phyloP scores from a whole-genome alignment of 2,113 vertebrate species.

The Hypocryptadius cinnamomeus region DNA sequence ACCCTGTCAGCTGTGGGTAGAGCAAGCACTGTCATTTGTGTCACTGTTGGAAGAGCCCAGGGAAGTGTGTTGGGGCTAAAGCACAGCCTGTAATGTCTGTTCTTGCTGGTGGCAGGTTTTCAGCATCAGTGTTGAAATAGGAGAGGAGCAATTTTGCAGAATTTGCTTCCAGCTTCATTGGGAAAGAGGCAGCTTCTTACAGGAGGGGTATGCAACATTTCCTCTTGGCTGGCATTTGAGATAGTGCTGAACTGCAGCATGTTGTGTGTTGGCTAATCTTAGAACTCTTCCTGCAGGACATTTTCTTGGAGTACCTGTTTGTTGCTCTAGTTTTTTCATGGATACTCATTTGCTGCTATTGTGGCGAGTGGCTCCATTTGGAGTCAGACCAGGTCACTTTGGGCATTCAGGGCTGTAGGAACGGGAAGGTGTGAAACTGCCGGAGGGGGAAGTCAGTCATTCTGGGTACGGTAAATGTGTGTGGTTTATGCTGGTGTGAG shows the following conservation, averaged over 20 bases:
- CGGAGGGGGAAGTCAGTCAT: neutral
- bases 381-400: neutral
- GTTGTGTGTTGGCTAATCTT: neutral
- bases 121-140: neutral
- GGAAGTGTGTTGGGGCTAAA: neutral
- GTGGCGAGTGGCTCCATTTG: neutral
- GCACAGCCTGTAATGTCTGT: neutral
- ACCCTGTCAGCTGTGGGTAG: neutral
- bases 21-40: neutral
- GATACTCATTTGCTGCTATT: neutral
- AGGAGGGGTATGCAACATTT: neutral
- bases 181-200: neutral
- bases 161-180: neutral
- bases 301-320: neutral
- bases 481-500: neutral
- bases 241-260: rapidly evolving
- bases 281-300: neutral
- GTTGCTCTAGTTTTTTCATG: neutral
- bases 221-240: neutral
- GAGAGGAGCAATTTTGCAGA: neutral
- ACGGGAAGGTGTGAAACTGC: neutral
- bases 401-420: neutral
- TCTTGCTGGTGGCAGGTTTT: neutral
- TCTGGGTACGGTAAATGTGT: neutral
- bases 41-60: neutral